phyloP scores from a whole-genome alignment of 2,113 vertebrate species.

The Urocitellus parryii region DNA sequence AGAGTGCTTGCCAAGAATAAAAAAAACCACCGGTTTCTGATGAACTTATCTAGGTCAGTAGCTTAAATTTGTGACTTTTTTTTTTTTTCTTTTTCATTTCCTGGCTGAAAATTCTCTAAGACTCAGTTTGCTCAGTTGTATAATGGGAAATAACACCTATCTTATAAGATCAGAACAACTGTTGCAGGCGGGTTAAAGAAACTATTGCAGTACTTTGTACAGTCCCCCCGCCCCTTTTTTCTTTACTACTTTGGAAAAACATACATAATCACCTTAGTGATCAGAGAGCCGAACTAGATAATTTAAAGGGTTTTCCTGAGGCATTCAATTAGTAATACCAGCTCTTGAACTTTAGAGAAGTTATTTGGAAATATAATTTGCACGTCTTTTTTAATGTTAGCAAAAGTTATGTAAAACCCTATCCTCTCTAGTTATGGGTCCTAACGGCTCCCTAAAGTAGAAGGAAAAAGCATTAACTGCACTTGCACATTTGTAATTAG shows the following conservation, averaged over 20 bases:
- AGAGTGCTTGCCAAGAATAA: background rate
- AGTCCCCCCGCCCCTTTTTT: background rate
- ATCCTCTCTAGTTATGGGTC: background rate
- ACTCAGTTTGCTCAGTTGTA: constrained; percentile 10
- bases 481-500: constrained; percentile 47
- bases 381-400: constrained; percentile 34
- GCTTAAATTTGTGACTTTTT: background rate
- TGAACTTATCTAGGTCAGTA: background rate
- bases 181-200: constrained; percentile 24
- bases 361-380: constrained; percentile 45
- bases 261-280: background rate
- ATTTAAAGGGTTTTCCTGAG: constrained; percentile 47
- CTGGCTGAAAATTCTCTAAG: constrained; percentile 24
- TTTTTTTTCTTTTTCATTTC: background rate
- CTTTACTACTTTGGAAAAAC: constrained; percentile 45
- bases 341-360: constrained; percentile 38
- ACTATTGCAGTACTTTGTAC: background rate
- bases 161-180: constrained; percentile 51
- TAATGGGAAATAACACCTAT: background rate
- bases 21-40: background rate
- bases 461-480: constrained; percentile 18
- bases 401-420: constrained; percentile 43
- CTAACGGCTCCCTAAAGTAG: constrained; percentile 41
- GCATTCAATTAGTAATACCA: constrained; percentile 6
- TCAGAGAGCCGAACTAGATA: background rate